These are phyloP conservation scores for Myotis pilosus DNA, from an alignment of 2,797 vertebrate species.

Conservation along the genomic window DNA sequence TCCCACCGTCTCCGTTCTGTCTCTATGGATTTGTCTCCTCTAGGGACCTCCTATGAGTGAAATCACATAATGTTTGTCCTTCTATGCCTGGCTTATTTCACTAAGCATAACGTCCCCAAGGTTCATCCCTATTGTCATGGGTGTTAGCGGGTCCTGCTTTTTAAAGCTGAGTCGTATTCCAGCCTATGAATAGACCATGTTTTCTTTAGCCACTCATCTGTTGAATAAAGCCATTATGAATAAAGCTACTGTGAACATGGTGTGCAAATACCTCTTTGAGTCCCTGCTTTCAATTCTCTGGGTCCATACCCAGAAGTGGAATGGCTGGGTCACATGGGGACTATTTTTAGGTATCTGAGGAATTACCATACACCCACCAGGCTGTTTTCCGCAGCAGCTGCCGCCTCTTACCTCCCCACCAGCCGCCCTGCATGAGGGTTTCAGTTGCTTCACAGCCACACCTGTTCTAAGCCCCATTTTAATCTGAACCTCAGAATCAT, in stretches of 20 bases:
- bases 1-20: background rate
- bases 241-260: fast-evolving
- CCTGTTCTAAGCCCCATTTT: background rate
- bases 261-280: background rate
- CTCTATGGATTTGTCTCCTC: background rate
- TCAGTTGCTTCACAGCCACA: fast-evolving
- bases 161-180: background rate
- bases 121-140: background rate
- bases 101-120: background rate
- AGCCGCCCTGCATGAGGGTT: fast-evolving
- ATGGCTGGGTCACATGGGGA: background rate
- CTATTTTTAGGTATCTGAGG: background rate
- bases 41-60: background rate
- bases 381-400: background rate
- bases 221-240: background rate
- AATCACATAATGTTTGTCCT: background rate
- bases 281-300: background rate
- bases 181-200: fast-evolving
- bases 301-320: background rate
- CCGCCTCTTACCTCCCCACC: background rate
- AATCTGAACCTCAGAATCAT: background rate
- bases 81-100: background rate
- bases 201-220: background rate
- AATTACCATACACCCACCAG: fast-evolving
- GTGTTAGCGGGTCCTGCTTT: background rate